Base-by-base conservation (phyloP, 1,140 invertebrate species). In the Oppia nitens region DNA sequence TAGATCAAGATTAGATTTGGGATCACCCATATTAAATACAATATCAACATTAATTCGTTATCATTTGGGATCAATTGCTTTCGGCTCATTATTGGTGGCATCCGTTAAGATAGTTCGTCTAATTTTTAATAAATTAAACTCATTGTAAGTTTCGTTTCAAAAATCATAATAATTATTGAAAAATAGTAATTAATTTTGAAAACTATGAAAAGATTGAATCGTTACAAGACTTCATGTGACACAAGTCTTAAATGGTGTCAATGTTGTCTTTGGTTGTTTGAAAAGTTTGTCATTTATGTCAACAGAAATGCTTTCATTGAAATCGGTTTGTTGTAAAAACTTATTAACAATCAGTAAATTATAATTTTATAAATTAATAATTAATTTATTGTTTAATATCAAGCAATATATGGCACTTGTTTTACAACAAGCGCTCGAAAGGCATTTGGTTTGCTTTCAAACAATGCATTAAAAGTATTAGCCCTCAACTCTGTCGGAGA, bases 401-500 rank as follows among this genome's bases (percentile, higher is more conserved):
- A 66, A 84, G 83, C 81, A 25, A 83, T 85, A 63, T 79, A 81
- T 68, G 83, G 83, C 3, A 77, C 79, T 60, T 75, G 71, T 45
- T 85, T 85, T 68, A 85, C 81, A 65, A 71, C 71, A 40, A 77
- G 77, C 2, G 82, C 83, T 0, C 72, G 73, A 62, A 75, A 77
- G 66, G 86, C 87, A n/a, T 91, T 89, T 73, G 79, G 78, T 65
- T 82, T 85, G 1, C 76, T 92, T 63, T 79, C 83, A 3, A 81
- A 77, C 64, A 93, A 96, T 73, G 83, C 82, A 1, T 68, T 95
- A 29, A 81, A 89, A 77, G 81, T 96, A 58, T 83, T 85, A 12
- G 87, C 89, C 0, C 87, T 96, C 50, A 95, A 96, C 72, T 85
- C 86, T 64, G 79, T 95, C 32, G 91, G 91, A 9, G 89, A 94